A percentile compares a stretch with the other conserved stretches of the same genome.
Evolutionary conservation across 2,797 vertebrate species (phyloP).

Genomic region (Bryconaethiops microstoma): DNA sequence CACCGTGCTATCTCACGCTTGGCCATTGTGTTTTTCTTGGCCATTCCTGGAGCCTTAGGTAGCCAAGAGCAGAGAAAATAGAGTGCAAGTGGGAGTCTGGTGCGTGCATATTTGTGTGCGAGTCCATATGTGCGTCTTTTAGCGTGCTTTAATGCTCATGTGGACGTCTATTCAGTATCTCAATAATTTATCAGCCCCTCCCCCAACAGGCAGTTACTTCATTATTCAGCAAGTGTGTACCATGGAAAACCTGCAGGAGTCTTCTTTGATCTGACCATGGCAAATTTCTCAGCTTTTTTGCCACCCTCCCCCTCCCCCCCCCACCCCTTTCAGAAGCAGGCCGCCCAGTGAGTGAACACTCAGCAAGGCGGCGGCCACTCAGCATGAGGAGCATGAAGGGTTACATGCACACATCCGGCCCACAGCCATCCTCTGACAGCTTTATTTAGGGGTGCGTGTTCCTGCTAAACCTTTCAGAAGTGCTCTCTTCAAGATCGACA

Average conservation of each 20-base stretch:
- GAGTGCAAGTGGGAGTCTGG: conserved; percentile 55
- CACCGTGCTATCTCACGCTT: conserved; percentile 57
- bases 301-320: not conserved
- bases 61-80: conserved; percentile 55
- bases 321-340: not conserved
- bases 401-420: conserved; percentile 41
- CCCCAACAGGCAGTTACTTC: conserved; percentile 53
- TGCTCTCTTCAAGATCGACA: conserved; percentile 36
- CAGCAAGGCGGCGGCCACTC: not conserved
- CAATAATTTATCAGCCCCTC: conserved; percentile 58
- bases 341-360: conserved; percentile 23
- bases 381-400: conserved; percentile 19
- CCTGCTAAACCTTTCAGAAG: conserved; percentile 54
- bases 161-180: conserved; percentile 62
- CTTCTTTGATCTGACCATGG: conserved; percentile 50
- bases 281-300: not conserved
- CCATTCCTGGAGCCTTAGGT: conserved; percentile 57
- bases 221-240: conserved; percentile 54
- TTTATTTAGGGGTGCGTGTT: conserved; percentile 54
- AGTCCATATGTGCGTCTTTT: conserved; percentile 40
- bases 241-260: conserved; percentile 33
- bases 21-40: conserved; percentile 60
- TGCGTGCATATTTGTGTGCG: conserved; percentile 32
- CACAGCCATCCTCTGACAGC: conserved; percentile 42
- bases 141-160: conserved; percentile 39